Evolutionary conservation across 2,113 vertebrate genomes (phyloP).

Genomic region (Catharus bicknelli): DNA sequence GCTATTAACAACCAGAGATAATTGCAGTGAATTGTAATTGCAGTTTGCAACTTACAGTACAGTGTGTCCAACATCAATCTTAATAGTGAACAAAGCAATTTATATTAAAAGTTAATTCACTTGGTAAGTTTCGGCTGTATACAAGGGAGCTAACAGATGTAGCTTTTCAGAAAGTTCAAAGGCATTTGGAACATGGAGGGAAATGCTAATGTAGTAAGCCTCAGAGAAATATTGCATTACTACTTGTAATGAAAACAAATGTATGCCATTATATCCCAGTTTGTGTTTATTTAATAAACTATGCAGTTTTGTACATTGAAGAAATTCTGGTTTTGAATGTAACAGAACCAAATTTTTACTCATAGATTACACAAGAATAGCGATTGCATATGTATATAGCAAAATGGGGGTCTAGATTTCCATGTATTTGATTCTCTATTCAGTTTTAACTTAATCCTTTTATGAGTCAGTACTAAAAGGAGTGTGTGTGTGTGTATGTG

Average conservation of each 20-base stretch:
- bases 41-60: constrained; percentile 87
- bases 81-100: constrained; percentile 86
- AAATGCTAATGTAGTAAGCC: constrained; percentile 76
- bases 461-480: constrained; percentile 22
- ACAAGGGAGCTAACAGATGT: constrained; percentile 79
- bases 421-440: constrained; percentile 1
- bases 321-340: constrained; percentile 43
- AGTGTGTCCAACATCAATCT: constrained; percentile 89
- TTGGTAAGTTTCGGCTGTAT: constrained; percentile 75
- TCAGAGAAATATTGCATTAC: constrained; percentile 75
- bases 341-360: constrained; percentile 49
- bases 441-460: constrained; percentile 25
- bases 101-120: constrained; percentile 88
- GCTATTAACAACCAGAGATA: constrained; percentile 96
- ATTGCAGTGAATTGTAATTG: constrained; percentile 94
- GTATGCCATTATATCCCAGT: constrained; percentile 77
- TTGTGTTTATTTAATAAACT: constrained; percentile 81
- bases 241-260: constrained; percentile 81
- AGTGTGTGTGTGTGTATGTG: not conserved
- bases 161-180: constrained; percentile 84
- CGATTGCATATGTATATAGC: not conserved
- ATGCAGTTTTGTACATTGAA: constrained; percentile 56
- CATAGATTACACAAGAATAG: constrained; percentile 11
- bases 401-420: not conserved
- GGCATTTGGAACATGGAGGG: constrained; percentile 70